Evolutionary conservation across 1,140 invertebrate genomes (phyloP).

Genomic region (Gonatopus flavifemur): DNA sequence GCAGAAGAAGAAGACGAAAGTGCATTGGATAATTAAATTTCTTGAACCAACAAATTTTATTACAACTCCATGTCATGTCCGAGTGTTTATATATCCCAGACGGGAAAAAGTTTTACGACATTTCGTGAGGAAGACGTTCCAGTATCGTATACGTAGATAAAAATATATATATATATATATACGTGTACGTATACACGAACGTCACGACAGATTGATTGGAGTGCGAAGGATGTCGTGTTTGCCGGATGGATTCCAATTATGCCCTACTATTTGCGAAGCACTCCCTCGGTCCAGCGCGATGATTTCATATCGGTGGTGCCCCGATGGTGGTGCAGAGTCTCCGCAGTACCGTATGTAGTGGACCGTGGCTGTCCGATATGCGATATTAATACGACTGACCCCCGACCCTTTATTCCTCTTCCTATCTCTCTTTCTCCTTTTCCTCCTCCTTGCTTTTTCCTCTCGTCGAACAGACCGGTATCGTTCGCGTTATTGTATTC

Average conservation of each 20-base stretch:
- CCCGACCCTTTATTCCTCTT: constrained; percentile 16
- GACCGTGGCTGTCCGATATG: constrained; percentile 36
- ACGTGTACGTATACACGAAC: too few relatives aligned
- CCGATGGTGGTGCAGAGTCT: too few relatives aligned
- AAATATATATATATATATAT: too few relatives aligned
- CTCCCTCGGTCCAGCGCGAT: constrained; percentile 45
- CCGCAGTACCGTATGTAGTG: too few relatives aligned
- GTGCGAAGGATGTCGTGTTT: constrained; percentile 32
- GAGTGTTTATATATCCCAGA: too few relatives aligned
- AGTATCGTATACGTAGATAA: too few relatives aligned
- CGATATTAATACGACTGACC: constrained; percentile 45
- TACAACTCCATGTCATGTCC: too few relatives aligned
- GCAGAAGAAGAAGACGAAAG: too few relatives aligned
- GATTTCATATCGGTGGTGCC: constrained; percentile 45
- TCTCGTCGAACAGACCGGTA: background rate
- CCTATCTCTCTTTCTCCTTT: constrained; percentile 4
- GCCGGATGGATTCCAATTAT: constrained; percentile 55
- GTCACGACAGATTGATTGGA: constrained; percentile 40
- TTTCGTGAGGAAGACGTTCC: too few relatives aligned
- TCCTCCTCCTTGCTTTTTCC: background rate
- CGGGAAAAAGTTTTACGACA: too few relatives aligned
- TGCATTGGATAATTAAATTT: too few relatives aligned
- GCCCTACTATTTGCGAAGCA: constrained; percentile 54
- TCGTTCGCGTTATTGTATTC: constrained; percentile 27
- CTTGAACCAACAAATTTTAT: too few relatives aligned